Evolutionary conservation across 2,113 vertebrate genomes (phyloP), one percentile per base, ranked within the genome.

Genomic region (Ivindomyrus marchei): DNA sequence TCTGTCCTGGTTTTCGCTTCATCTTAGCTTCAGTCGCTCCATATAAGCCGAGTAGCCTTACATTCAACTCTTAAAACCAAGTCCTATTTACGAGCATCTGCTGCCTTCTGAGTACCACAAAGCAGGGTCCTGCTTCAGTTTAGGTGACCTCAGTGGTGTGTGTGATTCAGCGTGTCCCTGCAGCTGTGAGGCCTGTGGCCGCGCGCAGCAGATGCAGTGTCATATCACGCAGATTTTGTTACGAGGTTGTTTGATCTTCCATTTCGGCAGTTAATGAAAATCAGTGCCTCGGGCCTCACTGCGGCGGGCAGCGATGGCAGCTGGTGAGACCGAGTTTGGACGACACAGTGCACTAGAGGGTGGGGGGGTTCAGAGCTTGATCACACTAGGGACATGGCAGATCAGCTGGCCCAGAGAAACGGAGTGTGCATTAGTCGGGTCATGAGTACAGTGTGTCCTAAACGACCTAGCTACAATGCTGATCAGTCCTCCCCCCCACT

Each of bases 191-290:
- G 88, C 62, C 39, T n/a, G 21, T 46, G 87, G 19, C 47, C 31
- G 2, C 83, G 8, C 27, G 13, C 15, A 19, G 36, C 13, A 49
- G 15, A 31, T 70, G 45, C 58, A 4, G 11, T 50, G 56, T 47
- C 45, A 31, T 15, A 46, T 50, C 88, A n/a, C 13, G 45, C 39
- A 17, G 62, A 70, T 46, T 49, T 74, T 5, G 11, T 74, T 47
- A 88, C 39, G 2, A 42, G 24, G 42, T 58, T 74, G 58, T 88
- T 49, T 88, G 62, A 88, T 70, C 88, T 27, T 49, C 66, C 58
- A 31, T 88, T 74, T 88, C 5, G 11, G 88, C 58, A n/a, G 39
- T 4, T 49, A 88, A 74, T 88, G 45, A 88, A 88, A 88, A 66
- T 19, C 58, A 74, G 19, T 1, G 42, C 58, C 88, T 49, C 13